phyloP scores from a whole-genome alignment of 2,113 vertebrate genomes.

The Erinaceus europaeus region DNA sequence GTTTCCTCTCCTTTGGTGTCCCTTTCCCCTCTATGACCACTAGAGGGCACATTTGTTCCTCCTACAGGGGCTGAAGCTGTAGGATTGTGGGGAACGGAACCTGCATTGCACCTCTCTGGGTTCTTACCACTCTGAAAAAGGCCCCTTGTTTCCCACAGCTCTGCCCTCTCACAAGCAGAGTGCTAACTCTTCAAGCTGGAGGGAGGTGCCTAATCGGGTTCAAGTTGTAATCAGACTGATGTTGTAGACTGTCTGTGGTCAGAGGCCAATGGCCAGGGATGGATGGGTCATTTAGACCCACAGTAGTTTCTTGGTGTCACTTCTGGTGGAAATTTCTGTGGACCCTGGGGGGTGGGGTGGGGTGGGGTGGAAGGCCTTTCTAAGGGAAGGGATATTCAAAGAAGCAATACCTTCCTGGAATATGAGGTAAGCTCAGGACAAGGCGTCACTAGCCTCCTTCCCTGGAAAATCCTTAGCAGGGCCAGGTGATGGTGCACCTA shows the following conservation, averaged over 20 bases:
- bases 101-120: neutral
- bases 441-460: neutral
- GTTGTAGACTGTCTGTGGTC: neutral
- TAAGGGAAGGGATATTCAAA: no score
- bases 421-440: conserved; percentile 47
- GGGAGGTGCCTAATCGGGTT: neutral
- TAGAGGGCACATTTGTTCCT: conserved; percentile 43
- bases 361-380: no score
- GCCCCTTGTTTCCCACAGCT: neutral
- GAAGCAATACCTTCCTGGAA: neutral
- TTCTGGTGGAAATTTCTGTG: neutral
- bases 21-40: neutral
- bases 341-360: no score
- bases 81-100: neutral
- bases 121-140: neutral
- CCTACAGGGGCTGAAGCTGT: neutral
- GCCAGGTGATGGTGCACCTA: no score
- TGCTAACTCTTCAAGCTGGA: neutral
- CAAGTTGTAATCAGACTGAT: neutral
- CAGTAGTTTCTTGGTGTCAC: neutral
- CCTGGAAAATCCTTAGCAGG: neutral
- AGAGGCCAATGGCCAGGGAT: neutral
- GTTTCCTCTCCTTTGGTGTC: neutral
- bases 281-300: neutral
- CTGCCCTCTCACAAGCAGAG: fast-evolving